Percentiles rank a stretch among this genome's conserved stretches.
These are phyloP conservation scores for Sebastes miniatus DNA, from an alignment of 2,797 vertebrate species.

Conservation along the genomic window DNA sequence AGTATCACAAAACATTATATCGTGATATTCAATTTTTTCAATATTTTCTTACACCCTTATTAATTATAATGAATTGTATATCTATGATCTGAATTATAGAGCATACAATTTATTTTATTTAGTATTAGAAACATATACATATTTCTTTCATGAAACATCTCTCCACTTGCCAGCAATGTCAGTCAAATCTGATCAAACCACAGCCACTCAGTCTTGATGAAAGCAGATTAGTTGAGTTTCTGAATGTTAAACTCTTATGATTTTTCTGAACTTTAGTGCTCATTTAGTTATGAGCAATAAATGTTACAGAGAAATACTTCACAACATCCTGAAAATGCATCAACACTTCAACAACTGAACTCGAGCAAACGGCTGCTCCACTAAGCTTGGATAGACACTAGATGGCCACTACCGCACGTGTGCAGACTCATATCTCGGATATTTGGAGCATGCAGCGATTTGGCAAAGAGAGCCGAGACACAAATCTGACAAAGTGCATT, in stretches of 20 bases:
- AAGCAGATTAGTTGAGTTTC: neutral
- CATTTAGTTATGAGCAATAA: neutral
- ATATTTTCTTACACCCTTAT: too few species aligned
- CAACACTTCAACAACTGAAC: neutral
- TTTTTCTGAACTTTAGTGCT: neutral
- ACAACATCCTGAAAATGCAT: neutral
- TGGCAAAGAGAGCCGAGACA: slow-evolving; percentile 20
- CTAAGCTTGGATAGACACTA: neutral
- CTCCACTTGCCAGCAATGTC: neutral
- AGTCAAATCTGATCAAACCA: neutral
- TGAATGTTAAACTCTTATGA: too few species aligned
- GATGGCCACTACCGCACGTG: neutral
- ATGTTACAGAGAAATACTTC: neutral
- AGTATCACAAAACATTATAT: too few species aligned
- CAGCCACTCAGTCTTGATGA: neutral
- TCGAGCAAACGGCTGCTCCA: neutral
- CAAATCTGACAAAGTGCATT: slow-evolving; percentile 32
- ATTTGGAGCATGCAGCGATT: neutral
- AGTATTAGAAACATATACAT: neutral
- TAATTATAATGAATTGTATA: neutral
- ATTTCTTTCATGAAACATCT: neutral
- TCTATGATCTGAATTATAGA: neutral
- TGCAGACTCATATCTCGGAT: neutral
- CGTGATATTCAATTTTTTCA: too few species aligned
- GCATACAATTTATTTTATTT: rapidly evolving